phyloP scores from a whole-genome alignment of 2,113 vertebrate genomes.

The Onychostruthus taczanowskii region DNA sequence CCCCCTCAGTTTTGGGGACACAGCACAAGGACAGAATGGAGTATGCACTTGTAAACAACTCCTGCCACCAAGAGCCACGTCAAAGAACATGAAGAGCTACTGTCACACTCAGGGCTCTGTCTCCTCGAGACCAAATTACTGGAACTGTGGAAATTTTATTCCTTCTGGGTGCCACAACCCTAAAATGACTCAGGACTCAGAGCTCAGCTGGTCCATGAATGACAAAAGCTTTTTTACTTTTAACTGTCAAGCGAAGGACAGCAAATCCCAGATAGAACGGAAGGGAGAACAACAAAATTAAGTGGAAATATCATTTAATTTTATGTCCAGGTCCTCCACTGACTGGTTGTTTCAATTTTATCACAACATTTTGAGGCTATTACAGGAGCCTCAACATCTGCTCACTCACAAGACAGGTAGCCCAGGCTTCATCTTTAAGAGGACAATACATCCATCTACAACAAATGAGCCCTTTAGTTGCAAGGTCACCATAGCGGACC shows the following conservation, averaged over 20 bases:
- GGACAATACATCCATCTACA: neutral
- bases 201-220: neutral
- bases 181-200: neutral
- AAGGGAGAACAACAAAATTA: neutral
- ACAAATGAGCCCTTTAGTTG: neutral
- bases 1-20: neutral
- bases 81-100: rapidly evolving
- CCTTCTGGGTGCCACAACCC: neutral
- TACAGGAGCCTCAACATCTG: neutral
- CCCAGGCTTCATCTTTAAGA: neutral
- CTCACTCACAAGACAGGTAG: neutral
- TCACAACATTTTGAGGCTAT: neutral
- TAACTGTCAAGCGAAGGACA: neutral
- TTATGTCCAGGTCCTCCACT: neutral
- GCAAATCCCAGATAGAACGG: neutral
- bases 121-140: neutral
- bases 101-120: neutral
- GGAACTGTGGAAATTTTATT: neutral
- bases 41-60: neutral
- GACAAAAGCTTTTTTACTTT: neutral
- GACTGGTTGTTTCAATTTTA: neutral
- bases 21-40: neutral
- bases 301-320: neutral
- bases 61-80: neutral
- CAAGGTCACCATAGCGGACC: neutral